Evolutionary conservation across 2,797 vertebrate genomes (phyloP), one percentile per base, ranked within the genome.

Genomic region (Rhinogobio ventralis): DNA sequence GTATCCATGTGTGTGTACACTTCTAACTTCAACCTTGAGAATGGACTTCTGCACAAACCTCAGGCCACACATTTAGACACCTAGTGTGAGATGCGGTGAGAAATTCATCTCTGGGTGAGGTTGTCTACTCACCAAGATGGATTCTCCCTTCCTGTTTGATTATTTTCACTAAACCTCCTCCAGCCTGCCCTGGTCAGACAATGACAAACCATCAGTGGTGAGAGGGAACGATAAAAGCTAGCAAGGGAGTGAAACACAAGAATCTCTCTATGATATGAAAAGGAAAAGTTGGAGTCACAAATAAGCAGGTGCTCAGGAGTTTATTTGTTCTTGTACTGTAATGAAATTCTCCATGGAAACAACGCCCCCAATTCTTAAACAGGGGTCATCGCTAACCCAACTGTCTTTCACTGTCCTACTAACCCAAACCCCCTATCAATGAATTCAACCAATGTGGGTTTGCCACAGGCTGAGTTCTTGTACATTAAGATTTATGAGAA

Each of bases 401-500:
- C 60, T 64, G 88, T 92, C 88, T 86, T 85, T 87, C 85, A 81
- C 83, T 79, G 81, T 79, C 51, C 82, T 81, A 84, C 85, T 78
- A 79, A 25, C 81, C 82, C 83, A 81, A n/a, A 83, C 77, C 77
- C 79, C 60, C 53, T 79, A 86, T 91, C 84, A 92, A 91, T 92
- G 88, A 68, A 92, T 91, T 92, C 89, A 94, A 93, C 93, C 89
- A 90, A 91, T 90, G 89, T 89, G 74, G 89, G 91, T 93, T 91
- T 91, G 85, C 90, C 90, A 82, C 53, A 28, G 86, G 76, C 84
- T 90, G 87, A 75, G 86, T 89, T 87, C 91, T 94, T 92, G 94
- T 93, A 92, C 93, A 92, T 94, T 91, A 90, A 88, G 91, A 93
- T 95, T 95, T 93, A 94, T 94, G 92, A 93, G 92, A 91, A 93